A percentile compares a stretch with the other conserved stretches of the same genome.
Conservation (phyloP, 2,888 invertebrate species). For the Phyllotreta cruciferae region DNA sequence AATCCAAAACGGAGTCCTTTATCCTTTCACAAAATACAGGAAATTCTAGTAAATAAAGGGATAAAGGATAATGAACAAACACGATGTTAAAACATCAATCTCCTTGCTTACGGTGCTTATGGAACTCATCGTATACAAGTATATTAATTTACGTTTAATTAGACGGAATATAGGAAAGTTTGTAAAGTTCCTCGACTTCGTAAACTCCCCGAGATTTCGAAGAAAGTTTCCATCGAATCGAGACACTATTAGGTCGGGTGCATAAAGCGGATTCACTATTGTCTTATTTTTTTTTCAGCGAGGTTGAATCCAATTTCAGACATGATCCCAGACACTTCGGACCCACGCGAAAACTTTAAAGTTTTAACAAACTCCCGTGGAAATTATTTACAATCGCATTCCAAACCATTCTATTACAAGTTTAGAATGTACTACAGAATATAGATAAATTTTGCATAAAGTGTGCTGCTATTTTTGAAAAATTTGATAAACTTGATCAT, state of each 20-base stretch:
- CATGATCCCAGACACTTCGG: too few species aligned
- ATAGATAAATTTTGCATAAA: too few species aligned
- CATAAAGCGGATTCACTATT: neutral
- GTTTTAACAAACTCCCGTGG: too few species aligned
- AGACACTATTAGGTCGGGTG: conserved; percentile 3
- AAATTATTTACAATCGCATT: too few species aligned
- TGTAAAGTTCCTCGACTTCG: conserved; percentile 10
- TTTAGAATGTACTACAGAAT: too few species aligned
- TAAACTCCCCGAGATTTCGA: conserved; percentile 12
- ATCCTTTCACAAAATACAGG: conserved; percentile 4
- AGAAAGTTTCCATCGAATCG: neutral
- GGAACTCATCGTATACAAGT: conserved; percentile 21
- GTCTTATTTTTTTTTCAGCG: neutral
- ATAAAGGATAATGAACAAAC: conserved; percentile 29
- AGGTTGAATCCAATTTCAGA: too few species aligned
- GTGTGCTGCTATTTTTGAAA: too few species aligned
- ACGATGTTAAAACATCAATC: conserved; percentile 29
- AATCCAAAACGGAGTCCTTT: conserved; percentile 1
- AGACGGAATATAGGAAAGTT: conserved; percentile 27
- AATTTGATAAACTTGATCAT: too few species aligned
- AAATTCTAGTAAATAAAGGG: conserved; percentile 20
- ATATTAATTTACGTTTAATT: conserved; percentile 30
- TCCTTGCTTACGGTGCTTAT: conserved; percentile 17
- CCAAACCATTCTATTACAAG: too few species aligned
- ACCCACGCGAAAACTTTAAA: too few species aligned